Evolutionary conservation across 2,797 vertebrate genomes (phyloP), one percentile per base, ranked within the genome.

Genomic region (Zenarchopterus dispar): DNA sequence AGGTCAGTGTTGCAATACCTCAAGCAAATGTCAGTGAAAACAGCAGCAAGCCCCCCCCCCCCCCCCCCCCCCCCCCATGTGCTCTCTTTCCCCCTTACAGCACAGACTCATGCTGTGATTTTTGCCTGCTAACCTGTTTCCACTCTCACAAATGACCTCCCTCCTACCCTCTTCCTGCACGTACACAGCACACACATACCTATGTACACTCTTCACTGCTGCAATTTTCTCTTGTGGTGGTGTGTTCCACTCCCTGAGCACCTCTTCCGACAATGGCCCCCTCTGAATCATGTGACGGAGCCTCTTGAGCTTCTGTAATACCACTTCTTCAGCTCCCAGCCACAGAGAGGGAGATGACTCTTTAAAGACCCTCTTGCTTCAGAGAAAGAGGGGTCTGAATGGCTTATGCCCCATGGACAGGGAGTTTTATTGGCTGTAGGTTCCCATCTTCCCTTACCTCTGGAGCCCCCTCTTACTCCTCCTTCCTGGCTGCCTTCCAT

Each of bases 21-120:
- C 80, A 77, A 87, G 91, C 84, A 85, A 91, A 89, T 89, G 82
- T 85, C 85, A 86, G 62, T 24, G 58, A 80, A 80, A 87, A 80
- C 75, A 75, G 84, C 70, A 49, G 70, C 41, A n/a, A 65, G 64
- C 63, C 60, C 10, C 54, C 24, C 47, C 13, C 39, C 62, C 39
- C 3, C 54, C 18, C 17, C 10, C 54, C 24, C 47, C 13, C 39
- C 62, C 39, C 3, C 54, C 18, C 17, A n/a, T n/a, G n/a, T n/a
- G 33, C 42, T 45, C 19, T 46, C 21, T n/a, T 54, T 44, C 56
- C 39, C 41, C 24, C 61, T 57, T 17, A 43, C 54, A 60, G 53
- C 67, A 8, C 24, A 78, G 66, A 55, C 54, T 70, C 58, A 18
- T 10, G 33, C 65, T 50, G 9, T 31, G 48, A 49, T 70, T 70